Base-by-base conservation (phyloP, 2,113 vertebrate species). In the Oplegnathus fasciatus region DNA sequence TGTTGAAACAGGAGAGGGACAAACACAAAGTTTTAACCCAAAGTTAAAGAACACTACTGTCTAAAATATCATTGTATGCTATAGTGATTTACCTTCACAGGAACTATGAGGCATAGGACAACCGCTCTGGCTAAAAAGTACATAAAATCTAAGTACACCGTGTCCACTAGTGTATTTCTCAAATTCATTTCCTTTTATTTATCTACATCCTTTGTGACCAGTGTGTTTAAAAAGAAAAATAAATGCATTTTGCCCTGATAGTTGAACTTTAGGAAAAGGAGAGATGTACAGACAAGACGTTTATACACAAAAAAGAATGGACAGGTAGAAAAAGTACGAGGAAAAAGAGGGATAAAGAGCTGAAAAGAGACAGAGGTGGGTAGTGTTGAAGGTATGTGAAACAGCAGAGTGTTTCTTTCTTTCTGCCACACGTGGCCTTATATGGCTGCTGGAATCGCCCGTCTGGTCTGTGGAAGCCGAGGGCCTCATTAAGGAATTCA, bases 401-500 rank as follows among this genome's bases (percentile, higher is more conserved):
- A 55, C 28, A 55, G 65, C 65, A 55, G 66, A 50, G 20, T 0
- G 3, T 50, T 57, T 61, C 50, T 61, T 10, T 54, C 83, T 60
- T 15, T 64, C 30, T 64, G 85, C 75, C 74, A 65, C 70, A 60
- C 11, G 8, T 42, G 46, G 62, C 75, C 78, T 64, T 69, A 74
- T 81, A 69, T 48, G 78, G 86, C 76, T 3, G 75, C 72, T 37
- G 30, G 54, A 66, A 46, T 67, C 44, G 6, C 20, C n/a, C 20
- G 48, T 32, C 85, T 66, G 76, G 28, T 42, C 71, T 15, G 10
- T 30, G 32, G 82, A 88, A 71, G 77, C 80, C 42, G 0, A 50
- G 60, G 83, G 72, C 76, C 78, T 68, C 65, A 32, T 67, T 83
- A 69, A 85, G 74, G 89, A 90, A 91, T 86, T 72, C 78, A 77